A percentile compares a stretch with the other conserved stretches of the same genome.
Conservation (phyloP, 2,888 invertebrate genomes). For the Pilophorus perplexus region DNA sequence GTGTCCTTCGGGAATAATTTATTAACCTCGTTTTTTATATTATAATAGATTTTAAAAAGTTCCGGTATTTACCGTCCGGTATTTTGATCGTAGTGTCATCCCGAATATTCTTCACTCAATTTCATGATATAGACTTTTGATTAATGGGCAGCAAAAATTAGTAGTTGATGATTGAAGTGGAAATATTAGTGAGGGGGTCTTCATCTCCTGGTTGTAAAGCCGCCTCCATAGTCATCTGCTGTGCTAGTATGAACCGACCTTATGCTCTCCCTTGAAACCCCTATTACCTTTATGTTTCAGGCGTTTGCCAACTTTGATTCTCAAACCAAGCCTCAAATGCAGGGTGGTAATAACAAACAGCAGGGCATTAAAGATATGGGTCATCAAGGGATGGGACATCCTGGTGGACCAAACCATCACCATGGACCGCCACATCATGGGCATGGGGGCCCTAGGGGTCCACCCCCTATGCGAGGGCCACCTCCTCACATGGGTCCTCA, state of each 20-base stretch:
- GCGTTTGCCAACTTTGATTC: slow-evolving; percentile 32
- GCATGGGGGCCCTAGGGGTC: slow-evolving; percentile 17
- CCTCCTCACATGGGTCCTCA: slow-evolving; percentile 29
- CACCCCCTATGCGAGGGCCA: slow-evolving; percentile 29
- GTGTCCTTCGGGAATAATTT: not conserved
- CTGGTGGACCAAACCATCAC: slow-evolving; percentile 11
- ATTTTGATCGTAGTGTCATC: not conserved
- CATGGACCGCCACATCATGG: slow-evolving; percentile 25
- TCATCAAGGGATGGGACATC: slow-evolving; percentile 13
- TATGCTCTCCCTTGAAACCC: no score
- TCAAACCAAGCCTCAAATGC: slow-evolving; percentile 33
- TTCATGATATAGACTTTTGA: no score
- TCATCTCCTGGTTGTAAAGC: no score
- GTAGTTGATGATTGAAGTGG: no score
- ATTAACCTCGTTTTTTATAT: no score
- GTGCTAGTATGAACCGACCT: no score
- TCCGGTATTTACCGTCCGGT: no score
- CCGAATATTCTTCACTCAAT: no score
- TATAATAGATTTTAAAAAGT: not conserved
- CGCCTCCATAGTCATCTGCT: no score
- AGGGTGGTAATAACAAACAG: slow-evolving; percentile 22
- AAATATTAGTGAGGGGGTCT: no score
- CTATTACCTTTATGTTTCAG: slow-evolving; percentile 17
- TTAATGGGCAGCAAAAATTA: no score
- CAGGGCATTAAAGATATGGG: slow-evolving; percentile 20